Evolutionary conservation across 2,113 vertebrate species (phyloP).

Genomic region (Gymnorhina tibicen): DNA sequence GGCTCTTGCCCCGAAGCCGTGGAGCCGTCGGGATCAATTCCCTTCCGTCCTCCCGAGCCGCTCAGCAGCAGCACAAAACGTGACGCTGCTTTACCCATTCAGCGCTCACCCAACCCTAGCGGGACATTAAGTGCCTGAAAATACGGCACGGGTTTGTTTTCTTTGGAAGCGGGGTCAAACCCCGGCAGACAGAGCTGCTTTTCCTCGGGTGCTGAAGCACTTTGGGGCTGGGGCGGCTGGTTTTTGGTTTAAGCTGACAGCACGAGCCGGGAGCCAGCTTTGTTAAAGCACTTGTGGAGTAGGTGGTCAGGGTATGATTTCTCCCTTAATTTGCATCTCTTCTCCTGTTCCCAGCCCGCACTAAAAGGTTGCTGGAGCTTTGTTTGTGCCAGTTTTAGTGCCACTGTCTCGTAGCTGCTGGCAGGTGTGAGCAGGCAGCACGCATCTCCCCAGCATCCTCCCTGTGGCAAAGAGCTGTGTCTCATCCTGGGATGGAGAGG

Average conservation of each 20-base stretch:
- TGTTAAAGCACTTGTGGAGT: background rate
- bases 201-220: conserved; percentile 31
- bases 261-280: background rate
- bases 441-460: background rate
- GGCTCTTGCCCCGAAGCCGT: background rate
- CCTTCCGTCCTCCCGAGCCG: background rate
- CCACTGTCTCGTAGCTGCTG: background rate
- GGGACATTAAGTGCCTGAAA: conserved; percentile 38
- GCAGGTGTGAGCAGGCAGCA: background rate
- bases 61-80: background rate
- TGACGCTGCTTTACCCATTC: conserved; percentile 53
- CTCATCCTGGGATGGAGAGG: background rate
- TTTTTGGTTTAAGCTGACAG: background rate
- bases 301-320: background rate
- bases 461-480: background rate
- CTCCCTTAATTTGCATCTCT: background rate
- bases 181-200: background rate
- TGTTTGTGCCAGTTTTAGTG: background rate
- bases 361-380: background rate
- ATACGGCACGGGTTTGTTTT: conserved; percentile 18
- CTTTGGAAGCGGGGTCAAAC: conserved; percentile 11
- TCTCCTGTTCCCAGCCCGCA: background rate
- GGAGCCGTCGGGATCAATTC: background rate
- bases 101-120: conserved; percentile 35
- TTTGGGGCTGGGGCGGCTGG: conserved; percentile 4